Conservation (phyloP, 2,888 invertebrate genomes). For the Ceraclea dissimilis region DNA sequence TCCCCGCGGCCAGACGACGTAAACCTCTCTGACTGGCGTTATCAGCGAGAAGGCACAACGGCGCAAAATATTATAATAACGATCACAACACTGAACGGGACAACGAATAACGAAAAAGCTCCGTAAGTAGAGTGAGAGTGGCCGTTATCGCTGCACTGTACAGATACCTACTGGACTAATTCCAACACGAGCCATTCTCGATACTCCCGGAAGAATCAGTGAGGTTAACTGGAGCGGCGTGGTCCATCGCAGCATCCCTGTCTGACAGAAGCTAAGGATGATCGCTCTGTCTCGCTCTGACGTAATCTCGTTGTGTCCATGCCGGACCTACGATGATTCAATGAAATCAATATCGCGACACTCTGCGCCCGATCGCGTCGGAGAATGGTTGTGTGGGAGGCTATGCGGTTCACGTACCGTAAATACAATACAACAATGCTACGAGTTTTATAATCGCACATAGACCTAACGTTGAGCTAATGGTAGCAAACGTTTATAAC, state of each 20-base stretch:
- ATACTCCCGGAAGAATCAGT: slow-evolving; percentile 24
- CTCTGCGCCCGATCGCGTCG: slow-evolving; percentile 20
- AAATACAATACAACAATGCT: not conserved
- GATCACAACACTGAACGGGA: slow-evolving; percentile 5
- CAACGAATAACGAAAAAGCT: slow-evolving; percentile 16
- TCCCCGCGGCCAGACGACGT: slow-evolving; percentile 14
- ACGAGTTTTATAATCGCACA: too few species aligned
- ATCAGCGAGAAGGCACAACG: slow-evolving; percentile 7
- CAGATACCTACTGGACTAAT: slow-evolving; percentile 26
- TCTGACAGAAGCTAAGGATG: slow-evolving; percentile 15
- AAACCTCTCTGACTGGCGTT: slow-evolving; percentile 17
- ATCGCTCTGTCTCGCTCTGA: slow-evolving; percentile 15
- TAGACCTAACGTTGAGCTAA: too few species aligned
- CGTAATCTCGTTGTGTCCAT: slow-evolving; percentile 9
- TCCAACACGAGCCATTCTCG: slow-evolving; percentile 19
- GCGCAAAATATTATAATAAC: slow-evolving; percentile 8
- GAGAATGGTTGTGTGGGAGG: slow-evolving; percentile 10
- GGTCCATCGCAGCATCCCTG: slow-evolving; percentile 20
- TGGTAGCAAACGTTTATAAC: too few species aligned
- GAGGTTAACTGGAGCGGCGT: slow-evolving; percentile 26
- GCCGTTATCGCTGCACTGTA: slow-evolving; percentile 23
- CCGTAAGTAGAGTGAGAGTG: slow-evolving; percentile 23
- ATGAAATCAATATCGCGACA: slow-evolving; percentile 26
- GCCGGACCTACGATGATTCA: slow-evolving; percentile 20
- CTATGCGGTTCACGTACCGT: not conserved